A percentile compares a stretch with the other conserved stretches of the same genome.
phyloP scores from a whole-genome alignment of 2,113 vertebrate genomes.

The Ploceus nigricollis region DNA sequence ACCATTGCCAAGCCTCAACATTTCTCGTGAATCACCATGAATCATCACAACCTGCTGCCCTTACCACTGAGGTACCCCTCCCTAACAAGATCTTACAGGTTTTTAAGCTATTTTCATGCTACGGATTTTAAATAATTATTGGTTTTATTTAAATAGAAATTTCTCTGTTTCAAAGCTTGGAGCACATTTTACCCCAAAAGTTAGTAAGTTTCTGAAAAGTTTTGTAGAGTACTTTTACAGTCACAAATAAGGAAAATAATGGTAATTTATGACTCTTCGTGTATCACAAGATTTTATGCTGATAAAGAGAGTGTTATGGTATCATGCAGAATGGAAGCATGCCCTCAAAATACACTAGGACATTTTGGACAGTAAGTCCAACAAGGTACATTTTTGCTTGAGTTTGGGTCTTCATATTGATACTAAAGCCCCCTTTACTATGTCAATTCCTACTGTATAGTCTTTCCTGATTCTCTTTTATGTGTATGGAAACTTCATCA shows the following conservation, averaged over 20 bases:
- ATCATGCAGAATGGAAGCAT: not conserved
- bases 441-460: not conserved
- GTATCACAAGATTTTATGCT: not conserved
- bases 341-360: not conserved
- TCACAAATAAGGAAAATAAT: not conserved
- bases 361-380: not conserved
- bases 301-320: not conserved
- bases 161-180: not conserved
- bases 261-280: not conserved
- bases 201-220: not conserved
- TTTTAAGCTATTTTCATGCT: not conserved
- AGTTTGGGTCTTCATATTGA: not conserved
- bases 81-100: not conserved
- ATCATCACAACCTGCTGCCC: not conserved
- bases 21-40: not conserved
- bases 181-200: not conserved
- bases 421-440: not conserved
- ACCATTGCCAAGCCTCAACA: not conserved
- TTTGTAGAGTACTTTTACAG: not conserved
- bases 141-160: not conserved
- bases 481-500: not conserved
- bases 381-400: not conserved
- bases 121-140: not conserved
- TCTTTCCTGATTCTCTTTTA: not conserved
- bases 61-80: not conserved